Conservation (phyloP, 1,140 invertebrate species). For the Tetramorium alpestre region DNA sequence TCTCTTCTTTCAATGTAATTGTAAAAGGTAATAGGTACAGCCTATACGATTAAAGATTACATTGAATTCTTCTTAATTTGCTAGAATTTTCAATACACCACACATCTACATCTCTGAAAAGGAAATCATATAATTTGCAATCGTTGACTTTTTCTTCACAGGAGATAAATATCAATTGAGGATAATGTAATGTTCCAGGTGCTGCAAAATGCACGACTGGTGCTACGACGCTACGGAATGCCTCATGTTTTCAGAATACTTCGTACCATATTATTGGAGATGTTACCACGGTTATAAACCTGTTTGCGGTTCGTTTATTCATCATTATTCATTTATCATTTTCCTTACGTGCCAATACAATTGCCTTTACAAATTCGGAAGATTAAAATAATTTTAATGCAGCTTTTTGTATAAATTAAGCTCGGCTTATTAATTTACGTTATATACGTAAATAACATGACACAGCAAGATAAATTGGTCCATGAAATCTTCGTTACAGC, state of each 20-base stretch:
- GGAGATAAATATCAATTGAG: background rate
- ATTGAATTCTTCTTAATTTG: too few relatives aligned
- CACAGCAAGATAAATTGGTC: background rate
- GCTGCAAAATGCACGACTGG: slow-evolving; percentile 92
- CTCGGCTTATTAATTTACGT: background rate
- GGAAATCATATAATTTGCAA: background rate
- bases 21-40: too few relatives aligned
- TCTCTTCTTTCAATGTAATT: too few relatives aligned
- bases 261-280: slow-evolving; percentile 95
- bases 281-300: slow-evolving; percentile 91
- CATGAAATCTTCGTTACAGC: slow-evolving; percentile 82
- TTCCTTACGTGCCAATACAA: background rate
- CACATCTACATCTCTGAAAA: too few relatives aligned
- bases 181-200: slow-evolving; percentile 84
- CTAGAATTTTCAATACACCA: too few relatives aligned
- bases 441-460: background rate
- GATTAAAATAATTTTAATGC: background rate
- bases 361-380: background rate
- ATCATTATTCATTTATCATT: slow-evolving; percentile 34
- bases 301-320: slow-evolving; percentile 88
- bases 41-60: too few relatives aligned
- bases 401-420: background rate
- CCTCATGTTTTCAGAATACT: slow-evolving; percentile 93
- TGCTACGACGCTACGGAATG: slow-evolving; percentile 92
- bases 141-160: background rate